A percentile compares a stretch with the other conserved stretches of the same genome.
Conservation (phyloP, 2,888 invertebrate genomes). For the Hoplodrina blanda region DNA sequence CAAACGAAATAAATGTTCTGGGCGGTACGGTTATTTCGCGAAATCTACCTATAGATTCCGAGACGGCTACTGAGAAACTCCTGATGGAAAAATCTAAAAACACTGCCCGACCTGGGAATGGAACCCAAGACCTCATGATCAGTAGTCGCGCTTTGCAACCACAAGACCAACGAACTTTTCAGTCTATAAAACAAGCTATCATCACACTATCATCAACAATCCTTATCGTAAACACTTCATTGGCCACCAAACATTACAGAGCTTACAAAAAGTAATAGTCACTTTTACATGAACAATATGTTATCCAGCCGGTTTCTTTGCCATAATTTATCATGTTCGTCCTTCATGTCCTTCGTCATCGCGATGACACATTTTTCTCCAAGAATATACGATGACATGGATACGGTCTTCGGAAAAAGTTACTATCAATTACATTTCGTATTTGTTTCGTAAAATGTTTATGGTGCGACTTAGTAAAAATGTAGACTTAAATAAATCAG, state of each 20-base stretch:
- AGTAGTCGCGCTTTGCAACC: too few relatives aligned
- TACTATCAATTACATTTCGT: background rate
- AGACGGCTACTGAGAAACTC: too few relatives aligned
- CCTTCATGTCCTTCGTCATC: slow-evolving; percentile 33
- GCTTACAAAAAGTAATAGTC: slow-evolving; percentile 3
- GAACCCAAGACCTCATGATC: too few relatives aligned
- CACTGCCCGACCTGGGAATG: too few relatives aligned
- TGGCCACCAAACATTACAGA: background rate
- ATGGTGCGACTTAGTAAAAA: background rate
- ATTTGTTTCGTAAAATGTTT: background rate
- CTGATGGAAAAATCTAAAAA: too few relatives aligned
- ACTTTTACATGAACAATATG: slow-evolving; percentile 26
- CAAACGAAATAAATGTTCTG: too few relatives aligned
- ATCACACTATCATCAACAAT: background rate
- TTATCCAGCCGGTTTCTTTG: background rate
- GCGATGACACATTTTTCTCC: slow-evolving; percentile 28
- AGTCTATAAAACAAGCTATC: background rate
- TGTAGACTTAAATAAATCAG: slow-evolving; percentile 8
- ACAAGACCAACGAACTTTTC: too few relatives aligned
- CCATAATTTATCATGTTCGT: slow-evolving; percentile 43
- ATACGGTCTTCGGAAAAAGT: background rate
- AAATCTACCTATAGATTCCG: too few relatives aligned
- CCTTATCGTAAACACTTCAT: slow-evolving; percentile 19
- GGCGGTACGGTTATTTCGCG: too few relatives aligned
- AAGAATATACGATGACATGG: background rate